These are phyloP conservation scores for Sesamia nonagrioides DNA, from an alignment of 1,140 invertebrate genomes.

Conservation along the genomic window DNA sequence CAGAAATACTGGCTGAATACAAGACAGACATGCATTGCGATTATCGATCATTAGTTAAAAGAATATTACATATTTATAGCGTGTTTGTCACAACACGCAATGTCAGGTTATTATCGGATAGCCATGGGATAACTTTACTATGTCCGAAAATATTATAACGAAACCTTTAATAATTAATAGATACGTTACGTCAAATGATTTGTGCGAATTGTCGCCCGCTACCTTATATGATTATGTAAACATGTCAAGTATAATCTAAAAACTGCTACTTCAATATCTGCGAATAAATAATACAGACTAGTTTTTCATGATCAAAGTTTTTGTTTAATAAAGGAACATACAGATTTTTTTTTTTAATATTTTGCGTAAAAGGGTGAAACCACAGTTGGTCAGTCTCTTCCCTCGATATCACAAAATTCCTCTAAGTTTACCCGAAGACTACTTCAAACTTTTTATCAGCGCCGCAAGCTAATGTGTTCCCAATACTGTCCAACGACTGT, in stretches of 20 bases:
- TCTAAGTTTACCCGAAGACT: too few relatives aligned
- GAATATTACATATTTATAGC: neutral
- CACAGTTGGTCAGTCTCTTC: constrained; percentile 20
- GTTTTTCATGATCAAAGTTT: neutral
- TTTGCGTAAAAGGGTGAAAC: neutral
- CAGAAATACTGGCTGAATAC: constrained; percentile 4
- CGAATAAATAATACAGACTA: constrained; percentile 7
- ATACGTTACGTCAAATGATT: neutral
- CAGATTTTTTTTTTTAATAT: neutral
- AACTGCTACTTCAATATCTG: constrained; percentile 9
- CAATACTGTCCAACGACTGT: neutral
- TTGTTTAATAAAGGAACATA: neutral
- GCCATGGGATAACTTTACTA: neutral
- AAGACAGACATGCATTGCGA: constrained; percentile 13
- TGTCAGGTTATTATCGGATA: neutral
- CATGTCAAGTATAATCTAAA: constrained; percentile 4
- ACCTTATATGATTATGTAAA: constrained; percentile 13
- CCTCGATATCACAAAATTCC: neutral
- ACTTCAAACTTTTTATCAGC: neutral
- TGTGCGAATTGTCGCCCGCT: constrained; percentile 14
- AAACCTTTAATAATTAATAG: neutral
- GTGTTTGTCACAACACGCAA: neutral
- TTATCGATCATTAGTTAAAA: constrained; percentile 1
- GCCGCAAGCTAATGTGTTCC: constrained; percentile 7
- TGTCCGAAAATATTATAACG: neutral